phyloP scores from a whole-genome alignment of 2,113 vertebrate genomes.

The Chaetodon trifascialis region DNA sequence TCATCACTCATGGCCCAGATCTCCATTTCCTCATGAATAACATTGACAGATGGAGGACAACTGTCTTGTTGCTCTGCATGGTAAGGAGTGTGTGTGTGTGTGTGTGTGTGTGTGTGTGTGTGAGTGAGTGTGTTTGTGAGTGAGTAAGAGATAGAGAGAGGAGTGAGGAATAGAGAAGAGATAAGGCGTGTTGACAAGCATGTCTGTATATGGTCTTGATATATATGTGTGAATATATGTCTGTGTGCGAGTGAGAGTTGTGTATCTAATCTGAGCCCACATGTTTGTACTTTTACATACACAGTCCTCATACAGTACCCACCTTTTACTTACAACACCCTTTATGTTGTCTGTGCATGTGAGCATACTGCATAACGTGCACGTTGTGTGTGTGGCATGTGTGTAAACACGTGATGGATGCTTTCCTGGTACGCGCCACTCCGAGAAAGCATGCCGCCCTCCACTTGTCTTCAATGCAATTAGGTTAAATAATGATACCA shows the following conservation, averaged over 20 bases:
- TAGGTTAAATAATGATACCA: slow-evolving; percentile 80
- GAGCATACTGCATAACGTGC: slow-evolving; percentile 34
- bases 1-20: slow-evolving; percentile 76
- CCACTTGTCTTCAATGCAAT: slow-evolving; percentile 76
- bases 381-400: slow-evolving; percentile 11
- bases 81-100: slow-evolving; percentile 50
- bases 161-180: slow-evolving; percentile 28
- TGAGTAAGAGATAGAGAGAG: slow-evolving; percentile 17
- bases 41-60: slow-evolving; percentile 79
- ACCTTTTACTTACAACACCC: slow-evolving; percentile 1
- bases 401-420: slow-evolving; percentile 65
- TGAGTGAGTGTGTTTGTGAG: slow-evolving; percentile 18
- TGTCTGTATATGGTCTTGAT: slow-evolving; percentile 42
- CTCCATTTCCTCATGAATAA: slow-evolving; percentile 81
- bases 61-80: slow-evolving; percentile 71
- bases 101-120: neutral
- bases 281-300: slow-evolving; percentile 18
- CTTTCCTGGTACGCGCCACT: slow-evolving; percentile 46
- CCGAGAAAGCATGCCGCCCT: slow-evolving; percentile 62
- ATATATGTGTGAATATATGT: slow-evolving; percentile 17
- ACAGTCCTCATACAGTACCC: neutral
- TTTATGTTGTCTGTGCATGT: slow-evolving; percentile 10
- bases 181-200: slow-evolving; percentile 36
- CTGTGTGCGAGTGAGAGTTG: neutral
- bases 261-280: neutral